Base-by-base conservation (phyloP, 2,113 vertebrate species). In the Proterorhinus semilunaris region DNA sequence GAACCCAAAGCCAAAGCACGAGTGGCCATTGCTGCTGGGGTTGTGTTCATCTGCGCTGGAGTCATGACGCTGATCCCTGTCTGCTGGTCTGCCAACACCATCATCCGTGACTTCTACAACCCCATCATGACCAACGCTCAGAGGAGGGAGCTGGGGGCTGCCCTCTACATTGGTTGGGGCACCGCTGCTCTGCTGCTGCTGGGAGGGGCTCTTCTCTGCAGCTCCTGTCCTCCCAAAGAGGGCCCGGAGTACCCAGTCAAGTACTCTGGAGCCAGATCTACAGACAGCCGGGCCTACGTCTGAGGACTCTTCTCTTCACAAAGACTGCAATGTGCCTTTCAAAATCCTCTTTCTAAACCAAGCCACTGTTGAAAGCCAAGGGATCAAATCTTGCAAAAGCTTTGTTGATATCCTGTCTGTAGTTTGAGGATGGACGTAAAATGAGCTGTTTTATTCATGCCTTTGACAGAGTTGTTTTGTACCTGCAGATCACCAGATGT, bases 71-170 rank as follows among this genome's bases (percentile, higher is more conserved):
- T 98, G 70, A 88, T 97, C 58, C 96, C 97, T 0, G 72, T 96
- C 62, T 96, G 91, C 77, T 99, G 96, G 97, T 94, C 95, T 0
- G 93, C 96, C 71, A 93, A 96, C 91, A 89, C 55, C 85, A 90
- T 97, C 85, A 89, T 98, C 91, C 90, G 69, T 13, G 93, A 98
- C 61, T 99, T 97, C 93, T 96, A 98, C 94, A 92, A 91, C 78
- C 92, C 92, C 5, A 0, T 87, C 0, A 0, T 91, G 52, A 83
- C 65, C 75, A 63, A 71, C 6, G 61, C 86, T 5, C 92, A 92
- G 84, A 76, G 86, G 78, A 89, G 90, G 65, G 92, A 93, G 83
- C 75, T 98, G 70, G 97, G 97, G 0, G 91, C 95, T 0, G 90
- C 94, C 0, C 92, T 99, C 48, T 99, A 98, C 65, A 87, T 98